phyloP scores from a whole-genome alignment of 2,113 vertebrate genomes.

The Hydrolagus affinis region DNA sequence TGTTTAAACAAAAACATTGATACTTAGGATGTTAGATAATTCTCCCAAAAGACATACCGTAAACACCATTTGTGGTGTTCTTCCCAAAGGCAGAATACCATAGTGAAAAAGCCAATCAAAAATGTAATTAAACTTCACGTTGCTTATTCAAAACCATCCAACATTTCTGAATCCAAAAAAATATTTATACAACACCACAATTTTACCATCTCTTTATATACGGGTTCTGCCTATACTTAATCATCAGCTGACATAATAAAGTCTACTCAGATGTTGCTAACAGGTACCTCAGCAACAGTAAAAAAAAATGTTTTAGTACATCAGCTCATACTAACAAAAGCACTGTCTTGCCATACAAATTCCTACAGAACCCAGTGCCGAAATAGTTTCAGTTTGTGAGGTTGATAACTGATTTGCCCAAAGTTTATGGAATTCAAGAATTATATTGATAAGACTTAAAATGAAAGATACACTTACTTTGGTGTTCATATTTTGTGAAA shows the following conservation, averaged over 20 bases:
- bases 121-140: neutral
- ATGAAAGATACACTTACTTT: constrained; percentile 71
- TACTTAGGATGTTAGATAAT: neutral
- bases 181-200: neutral
- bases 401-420: constrained; percentile 63
- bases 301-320: neutral
- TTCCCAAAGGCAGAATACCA: neutral
- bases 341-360: neutral
- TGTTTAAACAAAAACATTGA: too few species aligned
- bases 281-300: neutral
- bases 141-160: neutral
- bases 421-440: constrained; percentile 65
- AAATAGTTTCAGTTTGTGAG: constrained; percentile 8
- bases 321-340: neutral
- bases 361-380: neutral
- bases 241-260: neutral
- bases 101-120: neutral
- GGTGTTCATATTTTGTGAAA: constrained; percentile 98
- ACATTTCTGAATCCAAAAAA: neutral
- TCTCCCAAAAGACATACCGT: neutral
- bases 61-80: neutral
- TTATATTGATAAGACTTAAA: constrained; percentile 48
- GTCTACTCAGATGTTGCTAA: neutral
- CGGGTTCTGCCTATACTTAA: neutral
- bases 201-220: neutral